A percentile compares a stretch with the other conserved stretches of the same genome.
Evolutionary conservation across 2,113 vertebrate species (phyloP).

Genomic region (Herpetotheres cachinnans): DNA sequence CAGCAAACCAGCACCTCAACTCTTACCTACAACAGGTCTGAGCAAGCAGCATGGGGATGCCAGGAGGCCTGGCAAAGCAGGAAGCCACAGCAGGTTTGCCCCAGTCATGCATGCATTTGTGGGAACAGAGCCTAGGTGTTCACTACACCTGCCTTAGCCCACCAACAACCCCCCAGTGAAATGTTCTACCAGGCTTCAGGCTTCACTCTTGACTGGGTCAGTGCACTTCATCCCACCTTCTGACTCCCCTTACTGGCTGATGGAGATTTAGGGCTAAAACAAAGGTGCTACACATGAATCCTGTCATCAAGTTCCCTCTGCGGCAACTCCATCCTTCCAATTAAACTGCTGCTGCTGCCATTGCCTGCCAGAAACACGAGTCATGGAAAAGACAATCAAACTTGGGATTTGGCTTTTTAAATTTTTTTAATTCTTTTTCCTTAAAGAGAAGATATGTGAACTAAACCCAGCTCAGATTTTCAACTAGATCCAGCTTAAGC

Average conservation of each 20-base stretch:
- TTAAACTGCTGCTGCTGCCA: neutral
- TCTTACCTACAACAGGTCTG: neutral
- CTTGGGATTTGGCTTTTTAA: neutral
- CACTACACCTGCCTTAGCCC: neutral
- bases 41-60: neutral
- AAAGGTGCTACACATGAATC: neutral
- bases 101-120: neutral
- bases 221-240: neutral
- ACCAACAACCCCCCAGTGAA: neutral
- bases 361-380: neutral
- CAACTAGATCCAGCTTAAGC: neutral
- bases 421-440: neutral
- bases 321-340: neutral
- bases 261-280: neutral
- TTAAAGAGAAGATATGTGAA: neutral
- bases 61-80: neutral
- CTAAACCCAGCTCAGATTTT: neutral
- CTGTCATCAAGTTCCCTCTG: neutral
- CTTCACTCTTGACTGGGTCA: neutral
- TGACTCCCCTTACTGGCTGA: neutral
- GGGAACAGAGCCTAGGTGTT: neutral
- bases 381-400: neutral
- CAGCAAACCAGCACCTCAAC: neutral
- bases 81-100: neutral
- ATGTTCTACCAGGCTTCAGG: neutral